phyloP scores from a whole-genome alignment of 2,888 invertebrate species.

The Tineola bisselliella region DNA sequence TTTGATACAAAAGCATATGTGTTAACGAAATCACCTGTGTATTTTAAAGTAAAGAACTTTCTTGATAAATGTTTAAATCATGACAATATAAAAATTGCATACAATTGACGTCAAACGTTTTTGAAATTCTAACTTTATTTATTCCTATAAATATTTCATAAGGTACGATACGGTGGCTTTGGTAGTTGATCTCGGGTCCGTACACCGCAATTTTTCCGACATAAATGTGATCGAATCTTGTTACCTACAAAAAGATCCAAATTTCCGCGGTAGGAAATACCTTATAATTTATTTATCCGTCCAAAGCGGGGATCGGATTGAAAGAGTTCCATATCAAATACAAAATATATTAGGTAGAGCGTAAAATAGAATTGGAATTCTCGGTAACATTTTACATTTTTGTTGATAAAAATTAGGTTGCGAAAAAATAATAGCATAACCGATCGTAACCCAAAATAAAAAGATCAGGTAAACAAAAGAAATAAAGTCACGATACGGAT shows the following conservation, averaged over 20 bases:
- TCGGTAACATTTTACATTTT: slow-evolving; percentile 18
- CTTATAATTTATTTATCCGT: slow-evolving; percentile 29
- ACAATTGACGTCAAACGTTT: neutral
- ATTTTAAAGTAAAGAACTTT: neutral
- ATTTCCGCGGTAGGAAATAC: slow-evolving; percentile 29
- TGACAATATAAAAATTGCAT: neutral
- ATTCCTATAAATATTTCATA: neutral
- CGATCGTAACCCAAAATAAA: too few species aligned
- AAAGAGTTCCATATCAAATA: neutral
- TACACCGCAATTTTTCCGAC: slow-evolving; percentile 29
- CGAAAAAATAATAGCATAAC: too few species aligned
- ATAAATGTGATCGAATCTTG: slow-evolving; percentile 37
- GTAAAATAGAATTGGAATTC: slow-evolving; percentile 17
- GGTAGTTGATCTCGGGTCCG: slow-evolving; percentile 11
- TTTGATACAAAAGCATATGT: too few species aligned
- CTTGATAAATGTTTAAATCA: neutral
- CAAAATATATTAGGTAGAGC: neutral
- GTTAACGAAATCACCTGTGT: too few species aligned
- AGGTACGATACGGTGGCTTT: slow-evolving; percentile 13
- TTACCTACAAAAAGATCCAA: slow-evolving; percentile 32
- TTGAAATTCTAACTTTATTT: neutral
- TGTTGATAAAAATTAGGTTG: slow-evolving; percentile 19
- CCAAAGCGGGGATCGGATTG: neutral
- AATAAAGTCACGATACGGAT: too few species aligned
- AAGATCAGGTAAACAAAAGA: too few species aligned